Evolutionary conservation across 1,140 invertebrate species (phyloP), one percentile per base, ranked within the genome.

Genomic region (Lepidurus couesii): DNA sequence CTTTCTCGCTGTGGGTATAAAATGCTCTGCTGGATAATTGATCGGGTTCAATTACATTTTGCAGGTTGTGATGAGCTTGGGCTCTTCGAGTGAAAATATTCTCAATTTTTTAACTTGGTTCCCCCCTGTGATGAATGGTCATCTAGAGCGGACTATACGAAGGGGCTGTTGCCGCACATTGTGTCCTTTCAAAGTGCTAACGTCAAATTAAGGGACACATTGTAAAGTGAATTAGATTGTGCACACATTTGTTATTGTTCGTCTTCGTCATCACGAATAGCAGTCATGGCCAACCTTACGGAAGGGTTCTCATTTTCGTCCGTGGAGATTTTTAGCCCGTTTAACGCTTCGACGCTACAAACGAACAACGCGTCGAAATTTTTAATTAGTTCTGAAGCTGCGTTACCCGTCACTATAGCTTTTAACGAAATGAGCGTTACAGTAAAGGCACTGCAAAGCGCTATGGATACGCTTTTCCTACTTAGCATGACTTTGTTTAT

Each of bases 401-500:
- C 16, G n/a, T 16, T 34, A 4, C 3, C 34, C 34, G 4, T 34
- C 34, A 34, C n/a, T 7, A 65, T 21, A 0, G 21, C 6, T 16
- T 65, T n/a, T 65, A 16, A n/a, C 21, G 53, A 65, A 21, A 65
- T 65, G 53, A 16, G 9, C 6, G 53, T 0, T 65, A 65, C 13
- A 21, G 21, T 79, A 7, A 44, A 75, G 24, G 16, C 16, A 4
- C 43, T 79, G 13, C 74, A 79, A 42, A 44, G 44, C 11, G 75
- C 43, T 44, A 0, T 75, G 34, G 73, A 79, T 16, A 34, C 44
- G 11, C 75, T 79, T 44, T 79, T 79, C 1, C 42, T 79, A 6
- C 74, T 79, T 21, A 26, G 45, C 42, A 79, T 79, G 78, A 74
- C 73, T 45, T 45, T 26, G 8, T 75, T 79, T 13, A 74, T 79